These are phyloP conservation scores for Zonitis immaculata DNA, from an alignment of 2,888 invertebrate genomes.

Conservation along the genomic window DNA sequence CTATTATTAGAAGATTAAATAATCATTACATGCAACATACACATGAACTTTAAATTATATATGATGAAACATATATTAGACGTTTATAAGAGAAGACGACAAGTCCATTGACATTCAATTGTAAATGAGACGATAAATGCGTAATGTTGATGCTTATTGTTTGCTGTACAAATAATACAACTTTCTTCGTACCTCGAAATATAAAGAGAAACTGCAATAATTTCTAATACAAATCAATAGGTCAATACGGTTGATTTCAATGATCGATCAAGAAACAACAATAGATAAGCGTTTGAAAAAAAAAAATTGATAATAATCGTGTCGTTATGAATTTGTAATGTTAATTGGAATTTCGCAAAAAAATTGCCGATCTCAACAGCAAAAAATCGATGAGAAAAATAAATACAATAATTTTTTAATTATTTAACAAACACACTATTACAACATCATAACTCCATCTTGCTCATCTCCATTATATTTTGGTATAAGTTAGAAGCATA, in stretches of 20 bases:
- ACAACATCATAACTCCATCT: neutral
- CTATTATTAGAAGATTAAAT: slow-evolving; percentile 28
- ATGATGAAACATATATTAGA: slow-evolving; percentile 25
- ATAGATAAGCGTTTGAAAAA: no score
- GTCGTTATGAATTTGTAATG: no score
- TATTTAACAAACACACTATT: slow-evolving; percentile 18
- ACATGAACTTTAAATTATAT: slow-evolving; percentile 30
- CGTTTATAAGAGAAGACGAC: slow-evolving; percentile 16
- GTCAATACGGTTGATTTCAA: neutral
- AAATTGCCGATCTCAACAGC: no score
- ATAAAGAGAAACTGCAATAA: neutral
- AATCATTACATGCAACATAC: slow-evolving; percentile 25
- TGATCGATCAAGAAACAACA: neutral
- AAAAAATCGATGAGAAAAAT: slow-evolving; percentile 8
- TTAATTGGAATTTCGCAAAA: no score
- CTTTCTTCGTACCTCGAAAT: neutral
- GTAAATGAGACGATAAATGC: slow-evolving; percentile 11
- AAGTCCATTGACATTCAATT: slow-evolving; percentile 23
- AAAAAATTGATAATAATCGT: no score
- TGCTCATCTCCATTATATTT: no score
- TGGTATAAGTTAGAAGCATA: no score
- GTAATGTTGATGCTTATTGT: slow-evolving; percentile 19
- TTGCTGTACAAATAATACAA: slow-evolving; percentile 9
- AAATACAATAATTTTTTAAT: slow-evolving; percentile 21
- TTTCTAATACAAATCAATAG: no score